Evolutionary conservation across 1,140 invertebrate species (phyloP), one percentile per base, ranked within the genome.

Genomic region (Dinothrombium tinctorium): DNA sequence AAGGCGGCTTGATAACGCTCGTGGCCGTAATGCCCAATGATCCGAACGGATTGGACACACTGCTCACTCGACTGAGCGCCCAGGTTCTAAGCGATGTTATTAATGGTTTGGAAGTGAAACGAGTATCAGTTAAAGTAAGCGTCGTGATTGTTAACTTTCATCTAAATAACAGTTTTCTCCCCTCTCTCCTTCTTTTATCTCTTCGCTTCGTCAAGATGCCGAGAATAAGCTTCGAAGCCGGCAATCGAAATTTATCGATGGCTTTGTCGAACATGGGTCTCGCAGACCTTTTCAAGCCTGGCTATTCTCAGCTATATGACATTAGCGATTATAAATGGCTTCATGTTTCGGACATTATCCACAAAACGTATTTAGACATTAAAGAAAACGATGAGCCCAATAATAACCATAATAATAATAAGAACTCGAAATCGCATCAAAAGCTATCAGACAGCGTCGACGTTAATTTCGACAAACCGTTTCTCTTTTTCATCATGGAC

Each of bases 401-500:
- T 35, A 33, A 14, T 21, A 8, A 37, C 12, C 6, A 37, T 20
- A 9, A 4, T n/a, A 37, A 4, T 4, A 37, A 24, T 37, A 4
- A 3, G n/a, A 23, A 11, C 15, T n/a, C 21, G n/a, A 23, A 37
- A 37, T 25, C 21, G 26, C 36, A 25, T 5, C 11, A 37, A 4
- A 12, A 20, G 15, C 35, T 31, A 40, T 17, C 12, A 40, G 7
- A 48, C 23, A 42, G 33, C 11, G 21, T 49, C 20, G 40, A 38
- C 9, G 43, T 51, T 15, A 24, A 43, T 5, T 37, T 51, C 15
- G 46, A 53, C 29, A 42, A 49, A 14, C 44, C 49, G 21, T 53
- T 54, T 36, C 22, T 54, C 9, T 54, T 46, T 37, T 51, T 54
- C 14, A 43, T 54, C 24, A 42, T 54, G 17, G 52, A 54, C 33